Evolutionary conservation across 2,888 invertebrate genomes (phyloP), one percentile per base, ranked within the genome.

Genomic region (Dryobota labecula): DNA sequence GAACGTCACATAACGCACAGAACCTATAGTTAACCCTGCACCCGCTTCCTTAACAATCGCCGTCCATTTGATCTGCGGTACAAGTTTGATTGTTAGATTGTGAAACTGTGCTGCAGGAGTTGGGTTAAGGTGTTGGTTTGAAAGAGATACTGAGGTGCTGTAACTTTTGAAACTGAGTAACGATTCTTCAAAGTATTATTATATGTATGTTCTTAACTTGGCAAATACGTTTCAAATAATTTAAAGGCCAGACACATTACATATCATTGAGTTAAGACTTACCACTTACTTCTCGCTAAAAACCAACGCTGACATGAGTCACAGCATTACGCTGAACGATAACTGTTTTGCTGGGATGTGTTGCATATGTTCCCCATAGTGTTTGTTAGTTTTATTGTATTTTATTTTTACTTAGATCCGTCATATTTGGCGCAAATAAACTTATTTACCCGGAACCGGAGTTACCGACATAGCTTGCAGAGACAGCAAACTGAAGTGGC

Each of bases 11-110:
- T n/a, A n/a, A n/a, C n/a, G n/a, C 13, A 57, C 13, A 24, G 66
- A 18, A 61, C 64, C 58, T 72, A 30, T 58, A 74, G 71, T 56
- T 57, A 76, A 70, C 73, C 62, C 64, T 70, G 57, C 45, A 41
- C 68, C 70, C 65, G 57, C 72, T 58, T 43, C 72, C 72, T 67
- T 62, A 61, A 73, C 73, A 71, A 75, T 73, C 73, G 66, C 36
- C 20, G 61, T 68, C 77, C 38, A 63, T 80, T 76, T 78, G 70
- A 81, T 78, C 75, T 67, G 70, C 43, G 73, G 64, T 64, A 45
- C 60, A 69, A 78, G 66, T 78, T 80, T 68, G 65, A 72, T 83
- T 80, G 74, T 70, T 65, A 76, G 56, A 78, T 78, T 61, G 60
- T 5, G 57, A 30, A 67, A 63, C 78, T 73, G 13, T 5, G 13